Percentiles rank a stretch among this genome's conserved stretches.
Evolutionary conservation across 2,113 vertebrate genomes (phyloP).

Genomic region (Gracilinanus agilis): DNA sequence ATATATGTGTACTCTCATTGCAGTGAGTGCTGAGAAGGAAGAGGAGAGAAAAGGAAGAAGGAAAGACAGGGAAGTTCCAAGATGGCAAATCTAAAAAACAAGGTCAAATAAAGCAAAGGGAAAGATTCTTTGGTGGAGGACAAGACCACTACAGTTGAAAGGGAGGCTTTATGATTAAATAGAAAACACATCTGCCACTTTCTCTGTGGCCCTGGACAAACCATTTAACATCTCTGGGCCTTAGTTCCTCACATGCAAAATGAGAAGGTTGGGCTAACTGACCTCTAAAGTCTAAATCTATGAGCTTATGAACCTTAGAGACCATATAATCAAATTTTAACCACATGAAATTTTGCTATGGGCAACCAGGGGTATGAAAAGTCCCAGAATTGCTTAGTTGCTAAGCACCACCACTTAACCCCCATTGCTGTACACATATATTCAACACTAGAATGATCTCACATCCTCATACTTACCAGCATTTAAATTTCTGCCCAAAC

Average conservation of each 20-base stretch:
- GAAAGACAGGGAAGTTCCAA: neutral
- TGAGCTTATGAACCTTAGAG: neutral
- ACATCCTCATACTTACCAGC: neutral
- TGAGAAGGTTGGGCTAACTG: neutral
- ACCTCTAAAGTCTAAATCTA: neutral
- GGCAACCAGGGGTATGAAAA: neutral
- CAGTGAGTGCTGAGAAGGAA: neutral
- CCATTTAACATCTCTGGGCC: neutral
- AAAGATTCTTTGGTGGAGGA: neutral
- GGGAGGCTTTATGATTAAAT: neutral
- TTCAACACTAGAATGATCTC: neutral
- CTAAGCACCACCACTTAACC: neutral
- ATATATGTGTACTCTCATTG: neutral
- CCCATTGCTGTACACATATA: neutral
- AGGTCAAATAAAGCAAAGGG: neutral
- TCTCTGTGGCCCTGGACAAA: neutral
- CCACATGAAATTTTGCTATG: neutral
- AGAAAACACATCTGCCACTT: neutral
- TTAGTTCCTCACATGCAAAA: neutral
- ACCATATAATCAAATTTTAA: neutral
- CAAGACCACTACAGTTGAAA: neutral
- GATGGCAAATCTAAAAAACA: neutral
- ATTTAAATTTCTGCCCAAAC: neutral
- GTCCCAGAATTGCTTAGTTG: neutral
- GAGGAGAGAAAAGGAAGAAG: neutral